Percentiles rank a stretch among this genome's conserved stretches.
These are phyloP conservation scores for Calidris pugnax DNA, from an alignment of 2,113 vertebrate species.

Conservation along the genomic window DNA sequence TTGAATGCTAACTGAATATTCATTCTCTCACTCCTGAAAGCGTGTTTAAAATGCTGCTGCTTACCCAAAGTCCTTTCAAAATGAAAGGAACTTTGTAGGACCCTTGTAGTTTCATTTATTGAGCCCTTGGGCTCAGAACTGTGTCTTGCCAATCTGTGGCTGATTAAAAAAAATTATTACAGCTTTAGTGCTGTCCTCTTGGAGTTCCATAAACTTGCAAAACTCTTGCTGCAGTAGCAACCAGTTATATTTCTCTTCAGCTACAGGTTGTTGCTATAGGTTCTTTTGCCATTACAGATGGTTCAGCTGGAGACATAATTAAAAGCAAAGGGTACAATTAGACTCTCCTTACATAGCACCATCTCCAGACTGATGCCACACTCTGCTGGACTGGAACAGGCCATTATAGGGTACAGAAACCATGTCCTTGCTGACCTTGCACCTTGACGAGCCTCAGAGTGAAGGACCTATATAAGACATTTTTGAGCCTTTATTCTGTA, in stretches of 20 bases:
- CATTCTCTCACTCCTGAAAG: background rate
- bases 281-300: background rate
- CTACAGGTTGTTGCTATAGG: background rate
- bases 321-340: background rate
- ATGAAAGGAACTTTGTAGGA: background rate
- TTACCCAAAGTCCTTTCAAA: background rate
- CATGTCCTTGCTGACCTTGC: background rate
- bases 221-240: background rate
- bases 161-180: background rate
- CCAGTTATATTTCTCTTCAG: background rate
- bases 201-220: background rate
- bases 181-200: background rate
- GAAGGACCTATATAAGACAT: background rate
- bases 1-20: slow-evolving; percentile 38
- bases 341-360: background rate
- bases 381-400: background rate
- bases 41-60: background rate
- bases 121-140: background rate
- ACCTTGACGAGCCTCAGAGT: background rate
- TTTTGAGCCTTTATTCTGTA: background rate
- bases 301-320: background rate
- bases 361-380: background rate
- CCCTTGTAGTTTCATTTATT: background rate
- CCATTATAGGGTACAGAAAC: background rate
- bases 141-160: background rate